A percentile compares a stretch with the other conserved stretches of the same genome.
Evolutionary conservation across 2,888 invertebrate genomes (phyloP).

Genomic region (Hemistola chrysoprasaria): DNA sequence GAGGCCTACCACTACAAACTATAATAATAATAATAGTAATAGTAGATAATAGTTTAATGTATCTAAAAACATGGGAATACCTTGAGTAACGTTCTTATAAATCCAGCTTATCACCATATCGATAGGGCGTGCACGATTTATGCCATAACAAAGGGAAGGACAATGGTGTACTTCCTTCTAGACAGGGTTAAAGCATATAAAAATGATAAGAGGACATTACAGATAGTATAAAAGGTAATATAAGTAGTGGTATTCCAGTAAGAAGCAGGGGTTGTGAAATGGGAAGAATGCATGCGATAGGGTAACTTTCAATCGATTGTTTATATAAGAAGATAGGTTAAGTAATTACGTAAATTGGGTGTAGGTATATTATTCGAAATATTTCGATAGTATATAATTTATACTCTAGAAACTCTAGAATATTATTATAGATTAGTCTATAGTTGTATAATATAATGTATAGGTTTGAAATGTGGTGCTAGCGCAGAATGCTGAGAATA

Average conservation of each 20-base stretch:
- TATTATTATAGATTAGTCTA: too few relatives aligned
- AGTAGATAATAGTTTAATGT: too few relatives aligned
- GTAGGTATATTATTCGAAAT: too few relatives aligned
- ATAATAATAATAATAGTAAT: too few relatives aligned
- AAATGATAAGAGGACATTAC: conserved; percentile 69
- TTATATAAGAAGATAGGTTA: conserved; percentile 42
- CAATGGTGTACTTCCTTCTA: conserved; percentile 54
- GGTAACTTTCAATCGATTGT: conserved; percentile 40
- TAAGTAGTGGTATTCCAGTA: conserved; percentile 43
- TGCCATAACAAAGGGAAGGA: conserved; percentile 48
- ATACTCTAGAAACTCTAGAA: too few relatives aligned
- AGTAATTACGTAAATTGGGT: too few relatives aligned
- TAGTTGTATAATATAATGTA: too few relatives aligned
- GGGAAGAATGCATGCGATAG: conserved; percentile 55
- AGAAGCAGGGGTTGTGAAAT: conserved; percentile 47
- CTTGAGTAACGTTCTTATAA: conserved; percentile 49
- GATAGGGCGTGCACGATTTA: conserved; percentile 43
- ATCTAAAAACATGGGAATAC: too few relatives aligned
- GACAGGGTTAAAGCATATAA: conserved; percentile 61
- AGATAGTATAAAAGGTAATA: conserved; percentile 52
- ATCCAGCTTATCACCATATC: conserved; percentile 51
- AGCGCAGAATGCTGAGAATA: too few relatives aligned
- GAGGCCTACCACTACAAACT: too few relatives aligned
- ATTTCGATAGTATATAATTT: too few relatives aligned
- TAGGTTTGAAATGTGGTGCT: too few relatives aligned